Conservation (phyloP, 1,140 invertebrate genomes). For the Euschistus heros region DNA sequence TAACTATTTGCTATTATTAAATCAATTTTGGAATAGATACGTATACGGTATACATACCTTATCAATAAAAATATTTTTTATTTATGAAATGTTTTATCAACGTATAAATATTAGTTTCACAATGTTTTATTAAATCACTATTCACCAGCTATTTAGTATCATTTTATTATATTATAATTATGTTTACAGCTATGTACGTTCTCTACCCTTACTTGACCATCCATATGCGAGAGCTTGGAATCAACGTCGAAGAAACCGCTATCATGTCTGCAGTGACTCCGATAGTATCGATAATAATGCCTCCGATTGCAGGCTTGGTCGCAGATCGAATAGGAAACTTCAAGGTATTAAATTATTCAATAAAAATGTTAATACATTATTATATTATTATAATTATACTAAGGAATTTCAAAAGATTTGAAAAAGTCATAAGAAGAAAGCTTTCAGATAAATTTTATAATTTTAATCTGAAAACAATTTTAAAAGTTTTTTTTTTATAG, state of each 20-base stretch:
- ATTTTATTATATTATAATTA: conserved; percentile 3
- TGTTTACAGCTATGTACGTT: conserved; percentile 53
- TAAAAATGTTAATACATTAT: no score
- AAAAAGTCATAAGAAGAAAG: no score
- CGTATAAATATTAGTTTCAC: not conserved
- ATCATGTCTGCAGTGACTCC: conserved; percentile 74
- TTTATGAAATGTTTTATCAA: not conserved
- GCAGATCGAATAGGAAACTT: conserved; percentile 73
- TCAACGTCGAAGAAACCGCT: conserved; percentile 73
- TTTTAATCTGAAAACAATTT: no score
- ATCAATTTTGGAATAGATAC: not conserved
- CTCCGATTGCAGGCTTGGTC: conserved; percentile 61
- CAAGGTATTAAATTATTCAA: conserved; percentile 43
- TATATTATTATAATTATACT: no score
- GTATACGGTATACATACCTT: not conserved
- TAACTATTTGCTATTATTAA: no score
- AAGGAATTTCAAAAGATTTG: no score
- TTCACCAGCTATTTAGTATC: not conserved
- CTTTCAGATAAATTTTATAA: no score
- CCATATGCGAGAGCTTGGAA: conserved; percentile 73
- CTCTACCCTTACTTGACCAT: conserved; percentile 76
- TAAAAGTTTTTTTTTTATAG: no score
- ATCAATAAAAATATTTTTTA: not conserved
- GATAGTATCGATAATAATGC: conserved; percentile 63
- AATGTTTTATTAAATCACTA: not conserved